These are phyloP conservation scores for Halocaridina rubra DNA, from an alignment of 2,888 invertebrate genomes.

Conservation along the genomic window DNA sequence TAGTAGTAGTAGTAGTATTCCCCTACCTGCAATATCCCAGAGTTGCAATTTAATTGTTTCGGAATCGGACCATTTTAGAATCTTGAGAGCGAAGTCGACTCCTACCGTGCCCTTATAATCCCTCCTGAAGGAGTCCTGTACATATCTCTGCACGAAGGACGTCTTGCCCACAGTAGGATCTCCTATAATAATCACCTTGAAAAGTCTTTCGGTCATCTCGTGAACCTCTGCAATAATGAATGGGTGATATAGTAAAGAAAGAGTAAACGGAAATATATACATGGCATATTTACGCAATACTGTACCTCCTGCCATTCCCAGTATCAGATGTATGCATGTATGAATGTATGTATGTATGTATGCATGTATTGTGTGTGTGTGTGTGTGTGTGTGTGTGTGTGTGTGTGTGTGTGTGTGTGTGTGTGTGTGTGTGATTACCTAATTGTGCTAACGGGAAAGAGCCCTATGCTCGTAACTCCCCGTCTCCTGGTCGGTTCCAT, in stretches of 20 bases:
- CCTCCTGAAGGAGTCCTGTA: conserved; percentile 70
- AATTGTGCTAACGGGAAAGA: too few relatives aligned
- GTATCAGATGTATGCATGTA: too few relatives aligned
- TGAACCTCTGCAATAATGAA: conserved; percentile 46
- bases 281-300: neutral
- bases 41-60: conserved; percentile 72
- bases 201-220: conserved; percentile 67
- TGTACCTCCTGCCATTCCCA: too few relatives aligned
- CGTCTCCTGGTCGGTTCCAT: too few relatives aligned
- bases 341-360: too few relatives aligned
- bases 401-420: too few relatives aligned
- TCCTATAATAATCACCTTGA: conserved; percentile 71
- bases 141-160: conserved; percentile 73
- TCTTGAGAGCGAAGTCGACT: conserved; percentile 74
- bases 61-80: conserved; percentile 72
- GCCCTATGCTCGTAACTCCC: too few relatives aligned
- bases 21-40: conserved; percentile 74
- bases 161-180: conserved; percentile 73
- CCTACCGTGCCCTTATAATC: conserved; percentile 74
- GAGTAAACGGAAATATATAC: neutral
- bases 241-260: neutral
- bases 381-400: too few relatives aligned
- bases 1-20: too few relatives aligned
- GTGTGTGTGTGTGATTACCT: too few relatives aligned
- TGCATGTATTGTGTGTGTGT: too few relatives aligned